Conservation (phyloP, 2,797 vertebrate species). For the Loriculus beryllinus region DNA sequence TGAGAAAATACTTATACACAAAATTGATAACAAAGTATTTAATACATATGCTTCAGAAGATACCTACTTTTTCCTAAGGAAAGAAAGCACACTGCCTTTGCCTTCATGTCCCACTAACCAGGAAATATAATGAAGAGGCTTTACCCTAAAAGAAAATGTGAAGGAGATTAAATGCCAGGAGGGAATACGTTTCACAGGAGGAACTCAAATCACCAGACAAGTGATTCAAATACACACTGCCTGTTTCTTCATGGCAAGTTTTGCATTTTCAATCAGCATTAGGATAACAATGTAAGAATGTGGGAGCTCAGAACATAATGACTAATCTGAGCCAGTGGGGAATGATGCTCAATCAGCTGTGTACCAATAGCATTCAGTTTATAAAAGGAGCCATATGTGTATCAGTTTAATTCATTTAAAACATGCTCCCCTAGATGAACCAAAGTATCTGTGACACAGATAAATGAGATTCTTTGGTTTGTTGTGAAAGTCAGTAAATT, state of each 20-base stretch:
- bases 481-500: background rate
- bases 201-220: background rate
- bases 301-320: background rate
- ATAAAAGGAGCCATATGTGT: background rate
- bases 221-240: background rate
- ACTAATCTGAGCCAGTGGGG: slow-evolving; percentile 6
- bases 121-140: slow-evolving; percentile 94
- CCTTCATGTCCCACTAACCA: slow-evolving; percentile 97
- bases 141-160: slow-evolving; percentile 81
- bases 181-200: background rate
- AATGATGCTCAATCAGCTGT: background rate
- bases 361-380: background rate
- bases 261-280: background rate
- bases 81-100: slow-evolving; percentile 90
- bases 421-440: background rate
- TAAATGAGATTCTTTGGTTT: background rate
- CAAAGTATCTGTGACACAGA: background rate
- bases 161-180: background rate
- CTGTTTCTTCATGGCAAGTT: background rate
- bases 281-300: background rate
- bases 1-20: background rate
- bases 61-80: slow-evolving; percentile 90
- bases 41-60: background rate
- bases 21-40: background rate
- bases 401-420: background rate